phyloP scores from a whole-genome alignment of 2,113 vertebrate genomes.

The Paedocypris sp. region DNA sequence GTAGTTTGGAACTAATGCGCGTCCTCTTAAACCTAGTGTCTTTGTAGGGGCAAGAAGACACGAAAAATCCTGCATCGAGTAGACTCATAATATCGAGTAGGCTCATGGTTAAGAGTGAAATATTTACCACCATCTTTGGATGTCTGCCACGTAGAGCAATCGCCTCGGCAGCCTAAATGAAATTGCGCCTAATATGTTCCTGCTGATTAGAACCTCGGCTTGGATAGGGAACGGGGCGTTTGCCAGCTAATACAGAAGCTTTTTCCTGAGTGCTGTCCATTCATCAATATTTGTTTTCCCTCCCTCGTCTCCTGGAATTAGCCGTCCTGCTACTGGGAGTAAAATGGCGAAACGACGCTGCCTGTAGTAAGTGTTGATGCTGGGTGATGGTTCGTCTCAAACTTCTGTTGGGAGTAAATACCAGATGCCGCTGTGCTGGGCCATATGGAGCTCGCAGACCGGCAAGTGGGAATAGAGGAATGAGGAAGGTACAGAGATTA shows the following conservation, averaged over 20 bases:
- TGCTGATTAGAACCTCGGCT: slow-evolving; percentile 18
- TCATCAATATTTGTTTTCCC: slow-evolving; percentile 8
- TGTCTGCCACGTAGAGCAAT: slow-evolving; percentile 8
- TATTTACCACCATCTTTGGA: slow-evolving; percentile 10
- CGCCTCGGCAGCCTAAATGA: slow-evolving; percentile 4
- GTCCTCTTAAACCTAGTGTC: neutral
- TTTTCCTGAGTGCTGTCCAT: slow-evolving; percentile 7
- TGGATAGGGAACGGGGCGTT: neutral
- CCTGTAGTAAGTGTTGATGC: slow-evolving; percentile 23
- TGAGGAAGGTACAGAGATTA: slow-evolving; percentile 28
- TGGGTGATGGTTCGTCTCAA: slow-evolving; percentile 14
- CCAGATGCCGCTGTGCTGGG: slow-evolving; percentile 24
- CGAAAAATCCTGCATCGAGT: neutral
- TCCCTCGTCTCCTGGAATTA: neutral
- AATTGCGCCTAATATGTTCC: slow-evolving; percentile 24
- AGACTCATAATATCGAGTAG: neutral
- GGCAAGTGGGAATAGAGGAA: slow-evolving; percentile 12
- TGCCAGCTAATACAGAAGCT: neutral
- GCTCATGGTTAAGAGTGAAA: neutral
- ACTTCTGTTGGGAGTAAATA: slow-evolving; percentile 35
- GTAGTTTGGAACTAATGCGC: slow-evolving; percentile 1
- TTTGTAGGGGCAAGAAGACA: no score
- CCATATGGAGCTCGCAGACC: slow-evolving; percentile 31
- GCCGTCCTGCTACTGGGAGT: neutral
- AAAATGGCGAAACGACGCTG: neutral